phyloP scores from a whole-genome alignment of 2,113 vertebrate species.

The Toxotes chatareus region DNA sequence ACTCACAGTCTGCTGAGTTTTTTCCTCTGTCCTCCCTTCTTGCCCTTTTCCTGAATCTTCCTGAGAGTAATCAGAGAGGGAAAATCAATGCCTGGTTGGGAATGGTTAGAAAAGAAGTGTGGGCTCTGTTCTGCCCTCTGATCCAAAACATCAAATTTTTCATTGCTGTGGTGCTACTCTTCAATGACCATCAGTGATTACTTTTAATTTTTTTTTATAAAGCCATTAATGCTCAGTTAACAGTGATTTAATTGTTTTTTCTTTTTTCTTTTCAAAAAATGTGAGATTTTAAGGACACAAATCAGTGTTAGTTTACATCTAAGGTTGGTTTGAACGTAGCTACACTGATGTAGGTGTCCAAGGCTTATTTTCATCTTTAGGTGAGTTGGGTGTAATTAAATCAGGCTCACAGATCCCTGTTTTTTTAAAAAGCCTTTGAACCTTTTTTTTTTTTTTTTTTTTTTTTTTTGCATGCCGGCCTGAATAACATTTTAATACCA shows the following conservation, averaged over 20 bases:
- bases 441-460: not conserved
- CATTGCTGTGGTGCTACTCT: not conserved
- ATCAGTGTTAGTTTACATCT: not conserved
- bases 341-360: not conserved
- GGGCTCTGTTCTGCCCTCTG: not conserved
- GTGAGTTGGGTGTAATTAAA: not conserved
- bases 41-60: conserved; percentile 3
- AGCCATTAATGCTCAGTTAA: not conserved
- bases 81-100: conserved; percentile 21
- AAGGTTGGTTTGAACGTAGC: not conserved
- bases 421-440: not conserved
- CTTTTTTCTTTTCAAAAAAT: not conserved
- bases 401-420: not conserved
- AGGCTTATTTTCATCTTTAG: not conserved
- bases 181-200: not conserved
- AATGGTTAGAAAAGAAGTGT: conserved; percentile 21
- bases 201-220: no score
- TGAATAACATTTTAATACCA: conserved; percentile 4
- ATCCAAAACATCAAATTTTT: conserved; percentile 5
- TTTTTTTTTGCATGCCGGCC: not conserved
- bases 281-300: not conserved
- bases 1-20: conserved; percentile 21
- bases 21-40: conserved; percentile 22
- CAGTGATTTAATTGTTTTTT: not conserved
- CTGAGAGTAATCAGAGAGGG: conserved; percentile 23